Conservation (phyloP, 2,113 vertebrate genomes). For the Coptodon bakossiorum region DNA sequence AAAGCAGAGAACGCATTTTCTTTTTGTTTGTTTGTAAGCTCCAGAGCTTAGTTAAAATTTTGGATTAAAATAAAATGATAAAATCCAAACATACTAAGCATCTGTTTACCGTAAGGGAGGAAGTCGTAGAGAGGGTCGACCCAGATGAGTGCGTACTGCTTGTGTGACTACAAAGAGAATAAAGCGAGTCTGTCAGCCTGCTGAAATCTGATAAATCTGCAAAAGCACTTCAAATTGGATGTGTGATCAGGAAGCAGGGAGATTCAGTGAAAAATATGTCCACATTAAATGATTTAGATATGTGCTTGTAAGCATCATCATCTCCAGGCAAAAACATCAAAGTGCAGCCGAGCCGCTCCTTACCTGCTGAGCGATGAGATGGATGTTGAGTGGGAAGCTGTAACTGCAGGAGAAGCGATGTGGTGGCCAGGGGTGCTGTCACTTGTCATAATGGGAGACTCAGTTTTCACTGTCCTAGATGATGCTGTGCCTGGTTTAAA, state of each 20-base stretch:
- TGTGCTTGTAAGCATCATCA: conserved; percentile 62
- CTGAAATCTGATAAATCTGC: not conserved
- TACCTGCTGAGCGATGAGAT: conserved; percentile 88
- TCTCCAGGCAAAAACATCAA: not conserved
- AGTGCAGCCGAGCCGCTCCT: not conserved
- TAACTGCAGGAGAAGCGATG: conserved; percentile 70
- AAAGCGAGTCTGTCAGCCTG: not conserved
- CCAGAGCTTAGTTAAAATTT: not conserved
- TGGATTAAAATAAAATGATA: not conserved
- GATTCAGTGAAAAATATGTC: not conserved
- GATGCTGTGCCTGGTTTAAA: conserved; percentile 67
- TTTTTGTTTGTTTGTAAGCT: not conserved
- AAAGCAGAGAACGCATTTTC: not conserved
- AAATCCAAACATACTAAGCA: not conserved
- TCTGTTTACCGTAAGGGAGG: conserved; percentile 78
- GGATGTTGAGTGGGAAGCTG: conserved; percentile 74
- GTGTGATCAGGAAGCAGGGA: not conserved
- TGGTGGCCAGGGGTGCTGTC: conserved; percentile 66
- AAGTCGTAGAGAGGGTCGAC: conserved; percentile 69
- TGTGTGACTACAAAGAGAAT: conserved; percentile 58
- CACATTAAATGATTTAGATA: not conserved
- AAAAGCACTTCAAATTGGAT: not conserved
- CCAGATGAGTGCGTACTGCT: conserved; percentile 76
- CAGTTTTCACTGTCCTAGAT: conserved; percentile 70
- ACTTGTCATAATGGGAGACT: conserved; percentile 74